These are phyloP conservation scores for Apis laboriosa DNA, from an alignment of 1,140 invertebrate species.

Conservation along the genomic window DNA sequence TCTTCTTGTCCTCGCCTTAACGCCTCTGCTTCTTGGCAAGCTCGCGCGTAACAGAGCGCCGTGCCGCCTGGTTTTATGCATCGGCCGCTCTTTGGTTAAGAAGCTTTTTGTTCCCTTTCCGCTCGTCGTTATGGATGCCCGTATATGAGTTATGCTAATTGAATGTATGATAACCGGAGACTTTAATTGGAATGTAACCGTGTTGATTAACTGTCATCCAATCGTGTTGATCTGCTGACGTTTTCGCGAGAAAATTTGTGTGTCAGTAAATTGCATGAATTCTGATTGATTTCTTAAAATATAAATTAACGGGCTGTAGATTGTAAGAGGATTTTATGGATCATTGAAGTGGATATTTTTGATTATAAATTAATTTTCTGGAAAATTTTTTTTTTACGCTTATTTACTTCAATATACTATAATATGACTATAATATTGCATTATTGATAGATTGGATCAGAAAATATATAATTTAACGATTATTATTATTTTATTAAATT, in stretches of 20 bases:
- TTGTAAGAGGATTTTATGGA: too few species aligned
- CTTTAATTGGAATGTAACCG: slow-evolving; percentile 73
- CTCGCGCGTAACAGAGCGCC: slow-evolving; percentile 34
- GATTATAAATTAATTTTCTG: too few species aligned
- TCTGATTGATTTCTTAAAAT: too few species aligned
- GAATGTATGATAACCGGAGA: slow-evolving; percentile 70
- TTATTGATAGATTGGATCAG: too few species aligned
- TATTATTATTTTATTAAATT: too few species aligned
- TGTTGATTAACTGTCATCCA: neutral
- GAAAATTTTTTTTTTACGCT: too few species aligned
- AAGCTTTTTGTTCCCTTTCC: slow-evolving; percentile 63
- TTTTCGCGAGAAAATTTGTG: slow-evolving; percentile 26
- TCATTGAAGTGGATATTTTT: too few species aligned
- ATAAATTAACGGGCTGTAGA: too few species aligned
- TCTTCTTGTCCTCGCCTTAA: slow-evolving; percentile 60
- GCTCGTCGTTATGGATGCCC: slow-evolving; percentile 64
- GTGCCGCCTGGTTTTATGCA: slow-evolving; percentile 56
- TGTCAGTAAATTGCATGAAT: neutral
- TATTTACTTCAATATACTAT: too few species aligned
- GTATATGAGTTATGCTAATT: slow-evolving; percentile 77
- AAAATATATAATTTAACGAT: too few species aligned
- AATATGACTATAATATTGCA: too few species aligned
- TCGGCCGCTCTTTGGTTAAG: slow-evolving; percentile 58
- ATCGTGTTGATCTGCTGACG: slow-evolving; percentile 1
- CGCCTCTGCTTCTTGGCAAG: slow-evolving; percentile 43